These are phyloP conservation scores for Porites evermanni DNA, from an alignment of 92 coral and sea anemone genomes.

Conservation along the genomic window DNA sequence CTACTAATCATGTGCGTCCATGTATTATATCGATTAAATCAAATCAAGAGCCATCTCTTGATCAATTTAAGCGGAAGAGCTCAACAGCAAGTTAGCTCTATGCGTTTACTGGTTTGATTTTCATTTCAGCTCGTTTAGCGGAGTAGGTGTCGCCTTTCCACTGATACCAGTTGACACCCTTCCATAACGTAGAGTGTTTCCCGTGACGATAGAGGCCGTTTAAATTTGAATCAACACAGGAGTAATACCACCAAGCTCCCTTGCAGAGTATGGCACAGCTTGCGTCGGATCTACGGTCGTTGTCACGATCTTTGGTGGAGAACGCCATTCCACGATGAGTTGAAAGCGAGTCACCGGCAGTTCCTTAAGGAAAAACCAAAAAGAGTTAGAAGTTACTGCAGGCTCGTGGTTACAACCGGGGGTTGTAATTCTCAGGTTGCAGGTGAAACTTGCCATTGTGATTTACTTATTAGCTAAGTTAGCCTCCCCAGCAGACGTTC, in stretches of 20 bases:
- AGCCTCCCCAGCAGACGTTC: too few species aligned
- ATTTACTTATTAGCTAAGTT: too few species aligned
- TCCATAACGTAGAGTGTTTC: slow-evolving; percentile 27
- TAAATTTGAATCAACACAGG: slow-evolving; percentile 23
- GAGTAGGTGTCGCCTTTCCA: slow-evolving; percentile 65
- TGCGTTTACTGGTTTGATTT: slow-evolving; percentile 37
- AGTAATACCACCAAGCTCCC: slow-evolving; percentile 60
- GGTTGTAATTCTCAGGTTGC: too few species aligned
- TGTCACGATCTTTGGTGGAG: slow-evolving; percentile 52
- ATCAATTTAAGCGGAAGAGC: too few species aligned
- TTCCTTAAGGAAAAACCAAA: slow-evolving; percentile 6
- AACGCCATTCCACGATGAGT: slow-evolving; percentile 36
- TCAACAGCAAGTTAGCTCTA: background rate
- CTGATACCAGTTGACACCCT: slow-evolving; percentile 45
- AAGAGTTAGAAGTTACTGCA: background rate
- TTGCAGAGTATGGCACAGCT: slow-evolving; percentile 15
- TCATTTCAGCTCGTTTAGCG: slow-evolving; percentile 61
- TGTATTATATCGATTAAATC: too few species aligned
- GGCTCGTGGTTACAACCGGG: too few species aligned
- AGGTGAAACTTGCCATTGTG: too few species aligned
- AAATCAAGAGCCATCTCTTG: too few species aligned
- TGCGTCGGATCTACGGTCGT: background rate
- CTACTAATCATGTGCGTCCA: too few species aligned
- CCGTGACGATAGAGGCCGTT: slow-evolving; percentile 62
- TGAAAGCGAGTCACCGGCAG: slow-evolving; percentile 49